Percentiles rank a stretch among this genome's conserved stretches.
These are phyloP conservation scores for Ochotona princeps DNA, from an alignment of 2,113 vertebrate species.

Conservation along the genomic window DNA sequence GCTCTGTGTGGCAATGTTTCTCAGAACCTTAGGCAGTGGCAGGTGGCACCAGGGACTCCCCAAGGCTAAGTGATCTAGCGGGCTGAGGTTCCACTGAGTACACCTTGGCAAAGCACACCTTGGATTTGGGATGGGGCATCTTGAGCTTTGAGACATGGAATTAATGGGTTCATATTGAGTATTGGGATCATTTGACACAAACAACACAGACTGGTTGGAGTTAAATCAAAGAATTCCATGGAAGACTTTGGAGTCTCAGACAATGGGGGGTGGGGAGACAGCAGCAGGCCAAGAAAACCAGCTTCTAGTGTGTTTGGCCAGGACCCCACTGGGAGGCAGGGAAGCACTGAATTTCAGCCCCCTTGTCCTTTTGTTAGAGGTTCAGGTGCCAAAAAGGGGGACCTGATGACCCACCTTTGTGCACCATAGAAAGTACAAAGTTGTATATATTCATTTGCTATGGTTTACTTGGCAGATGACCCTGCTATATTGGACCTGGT, in stretches of 20 bases:
- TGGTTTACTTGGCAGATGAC: not conserved
- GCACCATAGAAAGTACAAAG: not conserved
- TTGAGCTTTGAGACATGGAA: not conserved
- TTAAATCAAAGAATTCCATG: slow-evolving; percentile 9
- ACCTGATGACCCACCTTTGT: not conserved
- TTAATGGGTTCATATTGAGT: not conserved
- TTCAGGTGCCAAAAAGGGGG: not conserved
- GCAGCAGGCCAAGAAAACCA: not conserved
- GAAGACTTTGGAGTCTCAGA: not conserved
- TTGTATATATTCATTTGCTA: not conserved
- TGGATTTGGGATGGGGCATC: slow-evolving; percentile 8
- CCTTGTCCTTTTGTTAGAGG: not conserved
- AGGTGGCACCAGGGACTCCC: not conserved
- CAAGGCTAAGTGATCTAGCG: not conserved
- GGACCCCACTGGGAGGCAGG: too few relatives aligned
- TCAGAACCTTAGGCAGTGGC: not conserved
- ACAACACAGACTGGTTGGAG: not conserved
- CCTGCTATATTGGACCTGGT: not conserved
- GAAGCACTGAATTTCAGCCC: not conserved
- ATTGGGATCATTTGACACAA: slow-evolving; percentile 12
- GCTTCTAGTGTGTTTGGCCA: not conserved
- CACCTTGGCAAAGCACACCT: slow-evolving; percentile 35
- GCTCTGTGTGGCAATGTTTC: not conserved
- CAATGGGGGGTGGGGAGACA: not conserved
- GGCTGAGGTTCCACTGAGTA: not conserved